Conservation (phyloP, 30 jellyfish, hydroid and myxozoan species). For the Aurelia coerulea region DNA sequence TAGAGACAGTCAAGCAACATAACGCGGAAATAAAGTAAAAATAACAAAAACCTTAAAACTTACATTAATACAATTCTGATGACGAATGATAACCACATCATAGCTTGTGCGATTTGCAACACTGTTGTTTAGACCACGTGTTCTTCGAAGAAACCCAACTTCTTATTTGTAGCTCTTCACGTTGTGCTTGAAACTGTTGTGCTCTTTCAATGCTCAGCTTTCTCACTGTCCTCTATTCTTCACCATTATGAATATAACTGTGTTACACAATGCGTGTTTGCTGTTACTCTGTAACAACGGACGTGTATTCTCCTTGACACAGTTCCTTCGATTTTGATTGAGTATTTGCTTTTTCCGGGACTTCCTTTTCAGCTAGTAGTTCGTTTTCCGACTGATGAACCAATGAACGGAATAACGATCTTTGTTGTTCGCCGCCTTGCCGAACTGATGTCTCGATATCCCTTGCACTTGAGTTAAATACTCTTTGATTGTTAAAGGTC, state of each 20-base stretch:
- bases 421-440: slow-evolving; percentile 49
- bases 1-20: too few relatives aligned
- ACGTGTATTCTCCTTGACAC: slow-evolving; percentile 28
- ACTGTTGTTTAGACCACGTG: too few relatives aligned
- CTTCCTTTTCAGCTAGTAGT: slow-evolving; percentile 23
- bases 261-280: slow-evolving; percentile 48
- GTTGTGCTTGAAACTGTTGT: too few relatives aligned
- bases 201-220: too few relatives aligned
- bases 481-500: neutral
- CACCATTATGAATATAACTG: neutral
- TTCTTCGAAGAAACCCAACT: neutral
- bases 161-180: too few relatives aligned
- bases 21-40: too few relatives aligned
- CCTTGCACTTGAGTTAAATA: neutral
- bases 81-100: neutral
- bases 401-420: neutral
- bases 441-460: slow-evolving; percentile 15
- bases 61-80: neutral
- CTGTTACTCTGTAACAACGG: slow-evolving; percentile 29
- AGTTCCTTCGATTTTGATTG: slow-evolving; percentile 52
- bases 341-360: slow-evolving; percentile 72
- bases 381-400: slow-evolving; percentile 4
- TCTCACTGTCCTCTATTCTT: too few relatives aligned
- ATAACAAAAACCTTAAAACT: neutral
- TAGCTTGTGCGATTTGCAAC: too few relatives aligned